Base-by-base conservation (phyloP, 1,140 invertebrate genomes). In the Charaxes varanes region DNA sequence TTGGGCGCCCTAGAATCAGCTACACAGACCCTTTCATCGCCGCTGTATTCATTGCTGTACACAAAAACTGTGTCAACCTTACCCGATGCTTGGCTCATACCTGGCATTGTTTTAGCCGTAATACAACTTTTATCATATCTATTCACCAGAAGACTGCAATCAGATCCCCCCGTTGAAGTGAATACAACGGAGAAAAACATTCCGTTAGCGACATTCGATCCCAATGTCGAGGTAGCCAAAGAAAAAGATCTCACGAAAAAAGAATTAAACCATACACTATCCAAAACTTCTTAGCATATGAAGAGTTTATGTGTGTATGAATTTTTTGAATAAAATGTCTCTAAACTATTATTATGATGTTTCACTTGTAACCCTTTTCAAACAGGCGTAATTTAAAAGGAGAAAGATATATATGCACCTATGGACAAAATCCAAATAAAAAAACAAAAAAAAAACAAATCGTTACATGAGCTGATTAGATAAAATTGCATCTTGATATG, bases 1-100 rank as follows among this genome's bases (percentile, higher is more conserved):
- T 47, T 83, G 18, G 70, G 70, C 3, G 78, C 80, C 5, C 23
- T 85, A n/a, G 79, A 84, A 50, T 78, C 76, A 2, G 80, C 76
- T 12, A 71, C 72, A 1, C 80, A 83, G 31, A 76, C 69, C 6
- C 31, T 85, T 11, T 63, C 77, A 2, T 70, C 74, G 0, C 81
- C 83, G 2, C 42, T 83, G 0, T 76, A 74, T 19, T 84, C 77
- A 10, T 44, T 70, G 5, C 53, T 85, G 2, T 85, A 85, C 28
- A 66, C 64, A 10, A 71, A 53, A 34, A 84, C 79, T 17, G 69
- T 85, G 6, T 62, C 64, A 10, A 52, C 46, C 2, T 44, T 71
- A 14, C 71, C 83, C 1, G 74, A 78, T 30, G 68, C 76, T 2
- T 85, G 78, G 72, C 38, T 83, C 1, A 35, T 78, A 3, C 76